Percentiles rank a stretch among this genome's conserved stretches.
phyloP scores from a whole-genome alignment of 2,113 vertebrate species.

The Athene cunicularia region DNA sequence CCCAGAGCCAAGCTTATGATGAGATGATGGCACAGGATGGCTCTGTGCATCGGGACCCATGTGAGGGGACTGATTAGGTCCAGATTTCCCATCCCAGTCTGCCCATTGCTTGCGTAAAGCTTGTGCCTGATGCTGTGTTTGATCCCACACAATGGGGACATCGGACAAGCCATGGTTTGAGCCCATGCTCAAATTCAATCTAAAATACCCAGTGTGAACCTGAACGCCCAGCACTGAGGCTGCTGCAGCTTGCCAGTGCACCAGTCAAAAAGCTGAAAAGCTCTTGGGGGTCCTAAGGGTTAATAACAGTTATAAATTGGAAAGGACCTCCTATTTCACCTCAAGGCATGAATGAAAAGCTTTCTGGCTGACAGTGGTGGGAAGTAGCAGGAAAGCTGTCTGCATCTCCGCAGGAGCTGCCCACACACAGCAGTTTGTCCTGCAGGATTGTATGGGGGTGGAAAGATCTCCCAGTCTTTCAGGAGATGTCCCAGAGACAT shows the following conservation, averaged over 20 bases:
- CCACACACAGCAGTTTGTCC: neutral
- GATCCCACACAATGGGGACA: neutral
- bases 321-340: neutral
- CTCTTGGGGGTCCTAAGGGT: neutral
- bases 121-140: neutral
- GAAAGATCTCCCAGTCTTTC: neutral
- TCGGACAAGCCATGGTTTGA: fast-evolving
- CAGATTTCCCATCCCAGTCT: neutral
- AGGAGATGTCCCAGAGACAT: too few relatives aligned
- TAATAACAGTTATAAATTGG: neutral
- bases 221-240: neutral
- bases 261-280: neutral
- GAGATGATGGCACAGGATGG: neutral
- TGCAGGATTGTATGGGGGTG: neutral
- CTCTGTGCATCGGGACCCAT: neutral
- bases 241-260: neutral
- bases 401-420: constrained; percentile 1
- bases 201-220: neutral
- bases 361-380: neutral
- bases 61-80: neutral
- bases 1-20: neutral
- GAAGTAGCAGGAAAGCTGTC: neutral
- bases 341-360: neutral
- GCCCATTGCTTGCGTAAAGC: neutral
- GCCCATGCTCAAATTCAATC: neutral